A percentile compares a stretch with the other conserved stretches of the same genome.
phyloP scores from a whole-genome alignment of 2,888 invertebrate species.

The Artemia sp. region DNA sequence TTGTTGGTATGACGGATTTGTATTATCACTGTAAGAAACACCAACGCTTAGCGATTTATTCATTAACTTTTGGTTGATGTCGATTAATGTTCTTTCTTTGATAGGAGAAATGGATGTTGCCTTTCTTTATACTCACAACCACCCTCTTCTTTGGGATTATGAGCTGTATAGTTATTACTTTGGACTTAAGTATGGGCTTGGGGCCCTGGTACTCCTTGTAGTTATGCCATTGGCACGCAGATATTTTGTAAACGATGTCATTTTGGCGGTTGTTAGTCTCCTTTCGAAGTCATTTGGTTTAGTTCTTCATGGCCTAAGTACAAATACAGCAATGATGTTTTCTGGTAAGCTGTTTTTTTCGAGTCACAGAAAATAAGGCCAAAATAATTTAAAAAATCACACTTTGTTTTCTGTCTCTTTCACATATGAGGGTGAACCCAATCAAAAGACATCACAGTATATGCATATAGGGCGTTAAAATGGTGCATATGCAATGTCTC shows the following conservation, averaged over 20 bases:
- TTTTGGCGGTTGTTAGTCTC: slow-evolving; percentile 31
- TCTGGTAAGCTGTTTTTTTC: slow-evolving; percentile 28
- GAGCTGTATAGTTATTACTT: slow-evolving; percentile 46
- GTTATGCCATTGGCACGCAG: slow-evolving; percentile 28
- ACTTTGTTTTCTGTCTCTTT: too few species aligned
- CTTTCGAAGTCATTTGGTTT: slow-evolving; percentile 31
- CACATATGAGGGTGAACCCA: too few species aligned
- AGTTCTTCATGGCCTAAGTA: slow-evolving; percentile 30
- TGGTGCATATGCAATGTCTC: too few species aligned
- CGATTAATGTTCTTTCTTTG: slow-evolving; percentile 24
- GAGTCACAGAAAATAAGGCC: too few species aligned
- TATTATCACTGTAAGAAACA: too few species aligned
- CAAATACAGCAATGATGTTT: slow-evolving; percentile 30
- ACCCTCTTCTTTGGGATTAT: slow-evolving; percentile 52
- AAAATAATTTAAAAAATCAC: too few species aligned
- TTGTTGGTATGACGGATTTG: too few species aligned
- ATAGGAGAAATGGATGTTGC: slow-evolving; percentile 57
- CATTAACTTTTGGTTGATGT: too few species aligned
- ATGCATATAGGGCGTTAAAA: too few species aligned
- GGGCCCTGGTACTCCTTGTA: slow-evolving; percentile 31
- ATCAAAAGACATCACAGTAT: too few species aligned
- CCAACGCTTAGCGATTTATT: too few species aligned
- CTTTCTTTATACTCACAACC: slow-evolving; percentile 50
- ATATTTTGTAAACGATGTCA: slow-evolving; percentile 28
- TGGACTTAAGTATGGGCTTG: slow-evolving; percentile 40